phyloP scores from a whole-genome alignment of 2,888 invertebrate genomes.

The Dynastes hyllus region DNA sequence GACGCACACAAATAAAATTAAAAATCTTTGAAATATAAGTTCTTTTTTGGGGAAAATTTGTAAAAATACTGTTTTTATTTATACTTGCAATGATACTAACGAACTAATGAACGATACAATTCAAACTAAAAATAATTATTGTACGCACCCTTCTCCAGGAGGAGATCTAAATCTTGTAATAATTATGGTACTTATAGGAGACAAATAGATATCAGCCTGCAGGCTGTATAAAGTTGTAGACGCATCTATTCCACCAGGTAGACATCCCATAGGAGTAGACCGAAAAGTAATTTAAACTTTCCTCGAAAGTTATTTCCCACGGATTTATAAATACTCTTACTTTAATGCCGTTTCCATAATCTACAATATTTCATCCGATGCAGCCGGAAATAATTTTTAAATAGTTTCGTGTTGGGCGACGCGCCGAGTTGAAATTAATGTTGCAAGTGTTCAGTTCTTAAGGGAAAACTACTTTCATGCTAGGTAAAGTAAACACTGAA shows the following conservation, averaged over 20 bases:
- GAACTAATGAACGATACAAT: no score
- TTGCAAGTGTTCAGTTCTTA: neutral
- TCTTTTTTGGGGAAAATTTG: no score
- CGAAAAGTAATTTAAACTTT: slow-evolving; percentile 47
- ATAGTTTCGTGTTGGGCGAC: slow-evolving; percentile 26
- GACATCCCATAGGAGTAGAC: slow-evolving; percentile 38
- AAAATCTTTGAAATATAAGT: no score
- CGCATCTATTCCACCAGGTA: slow-evolving; percentile 42
- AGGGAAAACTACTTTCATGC: no score
- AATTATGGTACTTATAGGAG: slow-evolving; percentile 14
- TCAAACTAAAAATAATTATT: no score
- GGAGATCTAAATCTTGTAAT: neutral
- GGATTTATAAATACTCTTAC: slow-evolving; percentile 49
- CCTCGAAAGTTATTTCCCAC: slow-evolving; percentile 45
- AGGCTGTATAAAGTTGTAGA: slow-evolving; percentile 39
- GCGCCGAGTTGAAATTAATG: slow-evolving; percentile 37
- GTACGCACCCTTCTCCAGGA: neutral
- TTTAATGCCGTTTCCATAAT: slow-evolving; percentile 46
- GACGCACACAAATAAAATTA: no score
- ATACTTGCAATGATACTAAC: no score
- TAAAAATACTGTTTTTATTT: no score
- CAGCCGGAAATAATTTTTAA: slow-evolving; percentile 37
- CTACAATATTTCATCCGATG: slow-evolving; percentile 37
- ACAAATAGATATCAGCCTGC: slow-evolving; percentile 19
- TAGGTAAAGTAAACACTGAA: no score